phyloP scores from a whole-genome alignment of 2,113 vertebrate species.

The Lepus americanus region DNA sequence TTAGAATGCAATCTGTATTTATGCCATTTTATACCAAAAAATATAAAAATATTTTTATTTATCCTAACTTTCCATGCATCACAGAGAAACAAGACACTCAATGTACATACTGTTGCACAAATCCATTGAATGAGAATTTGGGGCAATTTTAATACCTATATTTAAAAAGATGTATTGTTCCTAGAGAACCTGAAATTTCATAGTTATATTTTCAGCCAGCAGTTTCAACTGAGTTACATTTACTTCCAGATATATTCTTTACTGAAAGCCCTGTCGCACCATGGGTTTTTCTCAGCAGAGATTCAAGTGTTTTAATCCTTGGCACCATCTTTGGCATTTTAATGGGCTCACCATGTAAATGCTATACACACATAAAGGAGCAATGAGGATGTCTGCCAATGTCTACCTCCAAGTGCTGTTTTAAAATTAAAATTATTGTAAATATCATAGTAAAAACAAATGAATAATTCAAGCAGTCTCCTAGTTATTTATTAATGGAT shows the following conservation, averaged over 20 bases:
- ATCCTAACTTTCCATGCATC: neutral
- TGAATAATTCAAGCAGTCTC: neutral
- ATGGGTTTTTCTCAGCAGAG: neutral
- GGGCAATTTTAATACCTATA: neutral
- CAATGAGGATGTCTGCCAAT: neutral
- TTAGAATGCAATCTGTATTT: neutral
- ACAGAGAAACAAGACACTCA: neutral
- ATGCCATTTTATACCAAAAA: neutral
- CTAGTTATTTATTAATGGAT: neutral
- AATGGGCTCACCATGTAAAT: neutral
- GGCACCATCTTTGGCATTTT: neutral
- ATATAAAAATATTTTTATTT: neutral
- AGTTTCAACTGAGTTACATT: neutral
- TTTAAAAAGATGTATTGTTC: neutral
- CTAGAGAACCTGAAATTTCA: neutral
- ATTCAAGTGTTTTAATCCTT: neutral
- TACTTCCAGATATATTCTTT: neutral
- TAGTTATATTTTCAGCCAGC: neutral
- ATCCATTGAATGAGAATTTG: neutral
- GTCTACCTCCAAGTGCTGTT: neutral
- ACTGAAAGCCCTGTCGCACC: neutral
- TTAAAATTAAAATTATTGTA: slow-evolving; percentile 19
- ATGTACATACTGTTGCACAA: neutral
- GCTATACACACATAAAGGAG: neutral
- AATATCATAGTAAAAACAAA: slow-evolving; percentile 15